Conservation (phyloP, 2,888 invertebrate species). For the Prosapia bicincta region DNA sequence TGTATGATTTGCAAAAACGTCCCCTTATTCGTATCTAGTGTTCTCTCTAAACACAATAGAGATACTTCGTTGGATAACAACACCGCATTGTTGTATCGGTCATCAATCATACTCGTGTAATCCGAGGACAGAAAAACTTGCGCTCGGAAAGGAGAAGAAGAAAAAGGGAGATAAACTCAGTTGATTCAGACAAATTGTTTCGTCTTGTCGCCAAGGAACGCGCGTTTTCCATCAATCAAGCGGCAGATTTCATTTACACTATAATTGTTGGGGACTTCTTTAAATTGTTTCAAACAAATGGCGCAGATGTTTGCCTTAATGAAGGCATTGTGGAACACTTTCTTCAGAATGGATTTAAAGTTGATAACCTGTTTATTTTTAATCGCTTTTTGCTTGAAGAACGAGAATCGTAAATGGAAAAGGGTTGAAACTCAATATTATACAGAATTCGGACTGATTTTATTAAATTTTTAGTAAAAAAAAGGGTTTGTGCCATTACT, state of each 20-base stretch:
- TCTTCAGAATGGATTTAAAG: too few species aligned
- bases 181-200: constrained; percentile 2
- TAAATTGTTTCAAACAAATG: not conserved
- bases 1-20: not conserved
- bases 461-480: too few species aligned
- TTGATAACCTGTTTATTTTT: too few species aligned
- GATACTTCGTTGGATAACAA: not conserved
- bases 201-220: not conserved
- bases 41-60: not conserved
- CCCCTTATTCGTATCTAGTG: not conserved
- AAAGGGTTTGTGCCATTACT: too few species aligned
- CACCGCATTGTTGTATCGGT: not conserved
- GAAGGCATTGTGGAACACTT: not conserved
- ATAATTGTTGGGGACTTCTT: not conserved
- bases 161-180: not conserved
- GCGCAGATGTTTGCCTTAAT: not conserved
- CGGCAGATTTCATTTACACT: not conserved
- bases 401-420: too few species aligned
- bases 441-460: too few species aligned
- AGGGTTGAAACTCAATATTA: too few species aligned
- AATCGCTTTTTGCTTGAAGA: too few species aligned
- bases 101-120: not conserved
- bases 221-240: not conserved
- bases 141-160: not conserved
- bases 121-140: not conserved